These are phyloP conservation scores for Aphelinus atriplicis DNA, from an alignment of 1,140 invertebrate genomes.

Conservation along the genomic window DNA sequence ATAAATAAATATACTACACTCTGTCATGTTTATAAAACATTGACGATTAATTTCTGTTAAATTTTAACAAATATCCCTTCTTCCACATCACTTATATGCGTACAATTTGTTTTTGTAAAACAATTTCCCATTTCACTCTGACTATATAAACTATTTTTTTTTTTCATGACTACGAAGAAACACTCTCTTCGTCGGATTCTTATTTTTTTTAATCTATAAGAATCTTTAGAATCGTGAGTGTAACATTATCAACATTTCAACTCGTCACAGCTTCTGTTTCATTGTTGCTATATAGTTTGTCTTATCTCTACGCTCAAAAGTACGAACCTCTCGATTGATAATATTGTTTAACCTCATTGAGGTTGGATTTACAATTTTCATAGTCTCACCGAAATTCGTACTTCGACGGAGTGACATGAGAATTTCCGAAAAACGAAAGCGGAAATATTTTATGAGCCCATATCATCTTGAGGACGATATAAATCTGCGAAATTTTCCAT, in stretches of 20 bases:
- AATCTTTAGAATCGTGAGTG: constrained; percentile 14
- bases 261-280: constrained; percentile 26
- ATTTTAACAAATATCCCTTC: constrained; percentile 63
- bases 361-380: constrained; percentile 15
- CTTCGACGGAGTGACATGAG: constrained; percentile 10
- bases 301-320: constrained; percentile 8
- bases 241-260: constrained; percentile 33
- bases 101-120: constrained; percentile 54
- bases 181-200: not conserved
- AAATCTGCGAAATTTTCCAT: constrained; percentile 30
- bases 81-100: constrained; percentile 27
- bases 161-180: constrained; percentile 35
- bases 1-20: constrained; percentile 63
- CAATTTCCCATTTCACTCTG: constrained; percentile 42
- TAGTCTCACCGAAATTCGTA: constrained; percentile 23
- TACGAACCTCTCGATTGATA: constrained; percentile 27
- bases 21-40: constrained; percentile 66
- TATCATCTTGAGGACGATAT: constrained; percentile 27
- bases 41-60: constrained; percentile 64
- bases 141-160: constrained; percentile 39
- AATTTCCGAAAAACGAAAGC: constrained; percentile 24
- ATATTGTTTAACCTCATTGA: constrained; percentile 37
- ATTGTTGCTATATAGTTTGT: not conserved
- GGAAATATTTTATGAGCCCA: constrained; percentile 7
- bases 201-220: not conserved